Evolutionary conservation across 37 sponge, comb jelly and placozoan species (phyloP).

Genomic region (Hexactinellida sp.): DNA sequence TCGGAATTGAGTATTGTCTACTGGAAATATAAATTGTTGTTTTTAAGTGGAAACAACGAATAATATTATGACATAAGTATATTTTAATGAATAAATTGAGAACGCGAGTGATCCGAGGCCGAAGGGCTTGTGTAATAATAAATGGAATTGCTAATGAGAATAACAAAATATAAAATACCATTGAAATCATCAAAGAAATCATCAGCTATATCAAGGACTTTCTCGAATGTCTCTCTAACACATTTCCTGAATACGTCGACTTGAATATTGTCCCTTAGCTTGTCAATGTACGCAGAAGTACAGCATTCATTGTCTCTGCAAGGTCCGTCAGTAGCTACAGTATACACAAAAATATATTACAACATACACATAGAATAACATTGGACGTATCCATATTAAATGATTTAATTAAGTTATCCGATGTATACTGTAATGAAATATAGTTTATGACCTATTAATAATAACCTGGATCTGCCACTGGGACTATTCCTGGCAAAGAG

Average conservation of each 20-base stretch:
- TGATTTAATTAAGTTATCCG: no score
- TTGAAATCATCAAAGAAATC: background rate
- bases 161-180: no score
- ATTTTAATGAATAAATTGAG: no score
- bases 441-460: no score
- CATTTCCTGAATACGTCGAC: background rate
- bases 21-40: no score
- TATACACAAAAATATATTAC: background rate
- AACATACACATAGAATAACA: background rate
- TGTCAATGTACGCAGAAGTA: background rate
- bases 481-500: background rate
- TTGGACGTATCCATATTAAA: no score
- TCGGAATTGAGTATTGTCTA: no score
- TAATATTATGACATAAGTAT: no score
- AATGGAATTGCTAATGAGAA: background rate
- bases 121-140: no score
- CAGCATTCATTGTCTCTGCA: background rate
- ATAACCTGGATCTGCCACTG: background rate
- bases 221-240: background rate
- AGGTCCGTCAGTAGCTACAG: background rate
- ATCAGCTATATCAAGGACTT: background rate
- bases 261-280: background rate
- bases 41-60: no score
- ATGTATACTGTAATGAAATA: no score
- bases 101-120: no score